phyloP scores from a whole-genome alignment of 2,797 vertebrate species.

The Typhlichthys subterraneus region DNA sequence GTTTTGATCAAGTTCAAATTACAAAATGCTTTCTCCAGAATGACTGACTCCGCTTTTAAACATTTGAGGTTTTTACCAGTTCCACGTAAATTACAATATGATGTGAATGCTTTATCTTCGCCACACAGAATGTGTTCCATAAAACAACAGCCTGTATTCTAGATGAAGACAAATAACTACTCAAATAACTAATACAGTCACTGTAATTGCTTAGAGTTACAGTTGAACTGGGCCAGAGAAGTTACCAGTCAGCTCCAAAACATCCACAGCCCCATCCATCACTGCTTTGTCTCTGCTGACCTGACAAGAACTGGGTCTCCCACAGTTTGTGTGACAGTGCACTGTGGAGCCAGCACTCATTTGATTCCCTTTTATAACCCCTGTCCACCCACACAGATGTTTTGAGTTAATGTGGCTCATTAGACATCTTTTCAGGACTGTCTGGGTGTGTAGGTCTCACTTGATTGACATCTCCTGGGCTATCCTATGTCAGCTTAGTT shows the following conservation, averaged over 20 bases:
- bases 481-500: no score
- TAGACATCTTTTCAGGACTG: no score
- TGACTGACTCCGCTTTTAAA: no score
- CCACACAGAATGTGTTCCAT: not conserved
- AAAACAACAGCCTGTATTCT: not conserved
- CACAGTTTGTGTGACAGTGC: slow-evolving; percentile 51
- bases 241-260: slow-evolving; percentile 45
- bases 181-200: slow-evolving; percentile 41
- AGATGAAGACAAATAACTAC: slow-evolving; percentile 30
- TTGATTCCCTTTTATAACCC: not conserved
- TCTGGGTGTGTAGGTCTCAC: no score
- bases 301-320: slow-evolving; percentile 57
- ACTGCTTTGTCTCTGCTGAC: slow-evolving; percentile 56
- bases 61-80: no score
- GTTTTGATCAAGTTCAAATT: no score
- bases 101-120: no score
- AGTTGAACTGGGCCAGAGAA: slow-evolving; percentile 53
- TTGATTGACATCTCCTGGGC: no score
- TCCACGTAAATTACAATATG: no score
- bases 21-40: no score
- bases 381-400: not conserved
- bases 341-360: slow-evolving; percentile 21
- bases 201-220: slow-evolving; percentile 33
- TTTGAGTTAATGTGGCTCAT: not conserved
- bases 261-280: slow-evolving; percentile 57